Conservation (phyloP, 2,888 invertebrate species). For the Onthophagus sagittarius region DNA sequence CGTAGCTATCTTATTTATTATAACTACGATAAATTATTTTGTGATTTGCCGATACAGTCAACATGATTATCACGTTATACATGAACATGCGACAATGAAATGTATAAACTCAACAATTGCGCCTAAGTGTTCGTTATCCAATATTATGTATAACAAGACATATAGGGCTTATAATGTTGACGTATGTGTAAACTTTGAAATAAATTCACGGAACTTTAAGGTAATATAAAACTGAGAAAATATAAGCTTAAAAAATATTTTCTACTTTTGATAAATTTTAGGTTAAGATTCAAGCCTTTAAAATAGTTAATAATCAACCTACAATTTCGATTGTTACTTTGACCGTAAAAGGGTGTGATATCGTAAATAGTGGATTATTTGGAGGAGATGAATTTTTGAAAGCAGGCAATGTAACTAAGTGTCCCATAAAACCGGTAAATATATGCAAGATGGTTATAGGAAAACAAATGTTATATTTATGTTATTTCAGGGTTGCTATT, state of each 20-base stretch:
- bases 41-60: not conserved
- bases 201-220: not conserved
- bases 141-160: not conserved
- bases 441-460: not conserved
- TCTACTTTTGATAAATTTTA: not conserved
- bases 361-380: not conserved
- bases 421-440: not conserved
- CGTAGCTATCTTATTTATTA: not conserved
- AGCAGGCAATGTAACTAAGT: not conserved
- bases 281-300: not conserved
- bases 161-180: not conserved
- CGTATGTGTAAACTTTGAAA: not conserved
- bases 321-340: not conserved
- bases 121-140: not conserved
- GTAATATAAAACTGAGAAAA: not conserved
- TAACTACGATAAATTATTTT: not conserved
- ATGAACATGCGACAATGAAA: not conserved
- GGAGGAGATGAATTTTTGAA: not conserved
- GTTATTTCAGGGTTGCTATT: not conserved
- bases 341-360: not conserved
- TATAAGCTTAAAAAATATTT: not conserved
- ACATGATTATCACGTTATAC: not conserved
- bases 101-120: not conserved
- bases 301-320: not conserved
- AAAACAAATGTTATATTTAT: not conserved